Evolutionary conservation across 2,113 vertebrate species (phyloP), one percentile per base, ranked within the genome.

Genomic region (Marmota flaviventris): DNA sequence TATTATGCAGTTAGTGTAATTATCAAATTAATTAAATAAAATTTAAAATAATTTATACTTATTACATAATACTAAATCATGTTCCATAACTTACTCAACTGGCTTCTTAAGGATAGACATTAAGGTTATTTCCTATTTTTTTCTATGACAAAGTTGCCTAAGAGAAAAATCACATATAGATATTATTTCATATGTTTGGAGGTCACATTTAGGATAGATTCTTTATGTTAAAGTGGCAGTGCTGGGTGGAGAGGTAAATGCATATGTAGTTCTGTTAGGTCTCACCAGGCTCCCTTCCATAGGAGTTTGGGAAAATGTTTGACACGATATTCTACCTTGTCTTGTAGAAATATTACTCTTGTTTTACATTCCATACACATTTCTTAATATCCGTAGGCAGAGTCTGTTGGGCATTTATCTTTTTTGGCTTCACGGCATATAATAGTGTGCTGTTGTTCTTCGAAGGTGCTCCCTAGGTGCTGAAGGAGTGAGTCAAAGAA

Each of bases 51-150:
- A 92, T 67, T 76, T 63, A 51, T 39, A 51, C 76, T 45, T 51
- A 76, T 92, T 75, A 37, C 5, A 13, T 61, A 5, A 48, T 27
- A 63, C 24, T 53, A 39, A 61, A 76, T 93, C 32, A 34, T 84
- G 8, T 84, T 42, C 8, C 53, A 37, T 90, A 76, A 32, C 83
- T 53, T 72, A 70, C 39, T 93, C 48, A 16, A n/a, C 39, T 1
- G 10, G 11, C 39, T 42, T 88, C 85, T 63, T 75, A 84, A 92
- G 39, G 48, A 29, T 94, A 53, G 34, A 88, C 24, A 51, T 61
- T 75, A 42, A 86, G 22, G n/a, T 88, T 78, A n/a, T 53, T 95
- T 73, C 56, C 18, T 69, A 42, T 34, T 78, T 95, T 94, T 53
- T 88, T 91, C 32, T 95, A 17, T 78, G 78, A 75, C 13, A 76